Evolutionary conservation across 2,113 vertebrate genomes (phyloP).

Genomic region (Brachypodius melanocephalos): DNA sequence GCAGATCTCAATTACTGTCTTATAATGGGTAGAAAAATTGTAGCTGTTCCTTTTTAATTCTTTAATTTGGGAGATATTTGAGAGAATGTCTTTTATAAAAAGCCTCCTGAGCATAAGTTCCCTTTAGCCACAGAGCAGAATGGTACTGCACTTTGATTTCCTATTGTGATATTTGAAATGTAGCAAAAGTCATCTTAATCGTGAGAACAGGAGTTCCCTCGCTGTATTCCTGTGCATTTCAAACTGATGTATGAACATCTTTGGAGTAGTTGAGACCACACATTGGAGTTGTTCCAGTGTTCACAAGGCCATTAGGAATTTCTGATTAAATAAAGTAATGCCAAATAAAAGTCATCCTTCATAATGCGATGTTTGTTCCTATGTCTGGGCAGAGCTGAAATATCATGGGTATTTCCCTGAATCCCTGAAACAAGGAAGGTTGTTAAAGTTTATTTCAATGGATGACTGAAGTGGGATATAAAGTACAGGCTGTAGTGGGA

Average conservation of each 20-base stretch:
- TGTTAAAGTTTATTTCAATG: neutral
- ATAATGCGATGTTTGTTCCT: fast-evolving
- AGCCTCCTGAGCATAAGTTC: neutral
- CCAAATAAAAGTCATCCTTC: neutral
- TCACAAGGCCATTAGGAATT: neutral
- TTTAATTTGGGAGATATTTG: neutral
- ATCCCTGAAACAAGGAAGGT: neutral
- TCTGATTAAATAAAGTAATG: neutral
- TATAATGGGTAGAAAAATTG: neutral
- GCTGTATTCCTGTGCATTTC: neutral
- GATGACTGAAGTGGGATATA: neutral
- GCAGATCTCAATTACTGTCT: neutral
- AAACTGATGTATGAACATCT: neutral
- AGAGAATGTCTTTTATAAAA: neutral
- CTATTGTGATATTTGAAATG: neutral
- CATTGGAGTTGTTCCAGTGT: fast-evolving
- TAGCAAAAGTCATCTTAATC: neutral
- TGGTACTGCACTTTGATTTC: neutral
- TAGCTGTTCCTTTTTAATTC: neutral
- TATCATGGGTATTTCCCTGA: too few relatives aligned
- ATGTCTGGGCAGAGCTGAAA: neutral
- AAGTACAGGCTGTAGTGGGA: neutral
- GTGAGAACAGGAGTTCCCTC: neutral
- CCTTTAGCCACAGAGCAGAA: neutral
- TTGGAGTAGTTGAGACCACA: neutral